Evolutionary conservation across 2,797 vertebrate species (phyloP).

Genomic region (Microctenopoma steveboyesi): DNA sequence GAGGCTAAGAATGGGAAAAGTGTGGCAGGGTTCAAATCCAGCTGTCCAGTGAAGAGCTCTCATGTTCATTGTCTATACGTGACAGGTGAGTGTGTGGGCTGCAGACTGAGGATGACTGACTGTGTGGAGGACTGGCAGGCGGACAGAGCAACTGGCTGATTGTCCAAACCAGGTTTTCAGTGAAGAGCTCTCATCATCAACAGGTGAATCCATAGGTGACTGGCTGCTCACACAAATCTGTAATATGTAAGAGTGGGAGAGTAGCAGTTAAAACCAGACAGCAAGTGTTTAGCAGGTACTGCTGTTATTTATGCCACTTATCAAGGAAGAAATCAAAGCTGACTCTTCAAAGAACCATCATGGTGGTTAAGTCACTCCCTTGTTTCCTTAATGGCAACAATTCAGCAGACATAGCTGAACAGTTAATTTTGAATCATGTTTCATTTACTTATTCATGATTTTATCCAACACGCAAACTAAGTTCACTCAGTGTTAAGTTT

Average conservation of each 20-base stretch:
- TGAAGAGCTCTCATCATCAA: constrained; percentile 12
- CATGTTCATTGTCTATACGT: constrained; percentile 34
- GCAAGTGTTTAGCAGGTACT: neutral
- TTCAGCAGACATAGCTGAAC: neutral
- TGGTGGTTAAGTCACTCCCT: neutral
- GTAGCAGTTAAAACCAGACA: neutral
- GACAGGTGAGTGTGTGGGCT: constrained; percentile 40
- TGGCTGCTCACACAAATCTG: constrained; percentile 7
- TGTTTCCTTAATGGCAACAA: neutral
- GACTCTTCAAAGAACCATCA: too few species aligned
- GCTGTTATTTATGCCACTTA: too few species aligned
- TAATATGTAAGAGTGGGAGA: neutral
- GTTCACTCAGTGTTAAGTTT: neutral
- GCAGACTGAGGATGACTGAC: constrained; percentile 16
- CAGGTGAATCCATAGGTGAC: constrained; percentile 10
- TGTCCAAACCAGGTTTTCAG: constrained; percentile 20
- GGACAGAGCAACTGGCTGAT: neutral
- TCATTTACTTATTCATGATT: neutral
- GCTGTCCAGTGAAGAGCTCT: constrained; percentile 28
- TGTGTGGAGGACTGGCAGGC: constrained; percentile 13
- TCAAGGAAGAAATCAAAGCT: neutral
- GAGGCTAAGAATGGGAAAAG: constrained; percentile 10
- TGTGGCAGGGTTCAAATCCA: constrained; percentile 6
- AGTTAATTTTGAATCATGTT: neutral
- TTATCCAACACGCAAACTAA: neutral